Evolutionary conservation across 2,797 vertebrate species (phyloP), one percentile per base, ranked within the genome.

Genomic region (Tadarida brasiliensis): DNA sequence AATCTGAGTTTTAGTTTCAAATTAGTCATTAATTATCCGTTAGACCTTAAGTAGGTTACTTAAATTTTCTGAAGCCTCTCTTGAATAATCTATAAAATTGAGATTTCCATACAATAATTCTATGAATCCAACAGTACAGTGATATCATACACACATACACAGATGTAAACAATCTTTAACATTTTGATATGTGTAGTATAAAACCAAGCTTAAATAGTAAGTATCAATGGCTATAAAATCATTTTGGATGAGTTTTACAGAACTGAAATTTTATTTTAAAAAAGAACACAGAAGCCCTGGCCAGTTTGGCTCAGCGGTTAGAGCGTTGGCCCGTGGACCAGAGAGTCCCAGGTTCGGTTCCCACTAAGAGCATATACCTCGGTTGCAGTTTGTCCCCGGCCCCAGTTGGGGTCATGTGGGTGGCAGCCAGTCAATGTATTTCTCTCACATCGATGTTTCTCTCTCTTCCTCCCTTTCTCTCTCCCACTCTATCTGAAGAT

Each of bases 1-100:
- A 96, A 61, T 76, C 44, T 77, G 84, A 47, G 81, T 84, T 96
- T 96, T 70, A 95, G 15, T 78, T 92, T 83, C 44, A 93, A 93
- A 68, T 90, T 86, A 94, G n/a, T 39, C 20, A 90, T 71, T 91
- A 90, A 87, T 90, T 90, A 93, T 77, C 35, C 67, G 11, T 81
- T 70, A 97, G 70, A 74, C 3, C 26, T 78, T 86, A 8, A 74
- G 9, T 30, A 90, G 54, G 16, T 54, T 59, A 96, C 44, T 91
- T 94, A 97, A 90, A 81, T 78, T 67, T 68, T 73, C 80, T 94
- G 10, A 54, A 71, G n/a, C 12, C 49, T 95, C 30, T 90, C 67
- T 61, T 91, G 67, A 91, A 96, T 81, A 93, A 96, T 65, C 24
- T 33, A 61, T 56, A 97, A 94, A 95, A 94, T 56, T 28, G 67